phyloP scores from a whole-genome alignment of 2,797 vertebrate genomes.

The Nyctibius grandis region DNA sequence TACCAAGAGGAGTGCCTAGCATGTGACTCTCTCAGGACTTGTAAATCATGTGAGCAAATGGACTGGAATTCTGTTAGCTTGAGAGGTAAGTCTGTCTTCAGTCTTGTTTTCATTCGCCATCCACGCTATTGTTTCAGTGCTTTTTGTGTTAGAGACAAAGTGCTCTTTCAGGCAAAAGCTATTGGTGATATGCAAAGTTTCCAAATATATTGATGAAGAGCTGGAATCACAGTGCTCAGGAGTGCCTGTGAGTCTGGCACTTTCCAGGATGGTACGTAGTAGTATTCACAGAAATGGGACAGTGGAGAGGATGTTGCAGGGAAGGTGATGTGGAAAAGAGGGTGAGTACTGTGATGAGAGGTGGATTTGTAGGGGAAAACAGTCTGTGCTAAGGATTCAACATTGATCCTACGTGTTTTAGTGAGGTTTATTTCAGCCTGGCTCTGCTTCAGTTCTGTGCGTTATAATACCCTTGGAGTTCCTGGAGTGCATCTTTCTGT shows the following conservation, averaged over 20 bases:
- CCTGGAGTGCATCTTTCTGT: neutral
- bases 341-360: neutral
- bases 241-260: neutral
- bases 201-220: neutral
- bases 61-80: neutral
- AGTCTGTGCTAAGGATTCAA: neutral
- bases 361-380: neutral
- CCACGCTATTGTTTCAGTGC: neutral
- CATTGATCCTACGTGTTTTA: rapidly evolving
- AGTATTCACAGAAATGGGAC: neutral
- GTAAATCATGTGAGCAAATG: neutral
- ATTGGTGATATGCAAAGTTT: rapidly evolving
- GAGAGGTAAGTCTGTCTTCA: neutral
- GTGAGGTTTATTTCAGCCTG: neutral
- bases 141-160: neutral
- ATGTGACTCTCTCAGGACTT: neutral
- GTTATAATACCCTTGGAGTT: neutral
- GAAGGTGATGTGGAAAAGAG: neutral
- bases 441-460: neutral
- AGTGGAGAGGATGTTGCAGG: neutral
- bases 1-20: neutral
- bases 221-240: neutral
- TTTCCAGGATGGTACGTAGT: neutral
- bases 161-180: neutral
- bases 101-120: neutral